Evolutionary conservation across 2,888 invertebrate genomes (phyloP), one percentile per base, ranked within the genome.

Genomic region (Odiellus spinosus): DNA sequence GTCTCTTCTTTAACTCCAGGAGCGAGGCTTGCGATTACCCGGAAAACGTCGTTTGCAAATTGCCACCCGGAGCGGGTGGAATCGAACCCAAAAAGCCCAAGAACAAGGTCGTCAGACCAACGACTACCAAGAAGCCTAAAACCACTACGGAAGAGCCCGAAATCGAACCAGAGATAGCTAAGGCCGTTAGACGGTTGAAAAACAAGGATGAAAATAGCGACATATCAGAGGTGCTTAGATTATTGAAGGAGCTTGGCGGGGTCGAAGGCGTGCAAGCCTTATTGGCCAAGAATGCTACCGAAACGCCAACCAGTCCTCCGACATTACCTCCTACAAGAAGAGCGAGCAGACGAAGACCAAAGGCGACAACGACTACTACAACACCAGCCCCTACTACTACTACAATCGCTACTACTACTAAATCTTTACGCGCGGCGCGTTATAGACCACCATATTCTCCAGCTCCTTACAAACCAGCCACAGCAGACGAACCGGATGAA

Each of bases 1-100:
- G 87, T 21, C 69, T 90, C 11, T 84, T 79, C 63, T 90, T 90
- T 69, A 90, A 88, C 69, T 86, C 86, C 60, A 79, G 78, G 0
- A 84, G 88, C 0, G 87, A 88, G 63, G 87, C 88, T 0, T 90
- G 90, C 61, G 90, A 90, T 66, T 90, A 88, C 63, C 76, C 85
- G 0, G 76, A 86, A 57, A 88, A 90, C 63, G 88, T 88, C 0
- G 59, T 58, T 14, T 66, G 66, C 53, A 52, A 51, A 34, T 42
- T 47, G 3, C 52, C 47, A 39, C 45, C 51, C n/a, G 39, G 26
- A 5, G 19, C 49, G 3, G 26, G 26, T 6, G 26, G 26, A 26
- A 26, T 26, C 8, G 26, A 26, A 6, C 4, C 8, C 8, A 26
- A 26, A 26, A 26, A 26, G 8, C 35, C 54, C 15, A 49, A 45